Percentiles rank a stretch among this genome's conserved stretches.
These are phyloP conservation scores for Bungarus multicinctus DNA, from an alignment of 2,113 vertebrate species.

Conservation along the genomic window DNA sequence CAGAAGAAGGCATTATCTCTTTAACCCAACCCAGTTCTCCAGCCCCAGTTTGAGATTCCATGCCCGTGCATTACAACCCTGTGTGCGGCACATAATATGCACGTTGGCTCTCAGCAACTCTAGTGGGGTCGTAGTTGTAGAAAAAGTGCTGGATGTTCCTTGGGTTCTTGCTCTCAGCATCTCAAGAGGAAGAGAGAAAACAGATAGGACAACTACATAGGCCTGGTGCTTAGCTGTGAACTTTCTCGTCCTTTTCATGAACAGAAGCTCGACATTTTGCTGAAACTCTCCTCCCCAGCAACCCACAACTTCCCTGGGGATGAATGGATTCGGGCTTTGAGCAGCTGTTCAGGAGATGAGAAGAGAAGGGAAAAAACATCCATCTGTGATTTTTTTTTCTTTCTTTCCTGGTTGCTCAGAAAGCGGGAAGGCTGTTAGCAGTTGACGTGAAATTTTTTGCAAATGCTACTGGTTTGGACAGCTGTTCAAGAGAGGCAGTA, in stretches of 20 bases:
- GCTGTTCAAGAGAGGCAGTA: background rate
- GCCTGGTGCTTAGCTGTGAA: constrained; percentile 17
- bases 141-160: background rate
- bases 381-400: background rate
- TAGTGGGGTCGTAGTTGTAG: background rate
- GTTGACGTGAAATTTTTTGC: background rate
- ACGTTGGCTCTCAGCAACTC: background rate
- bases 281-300: background rate
- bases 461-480: background rate
- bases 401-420: background rate
- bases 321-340: background rate
- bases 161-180: background rate
- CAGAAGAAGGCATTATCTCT: background rate
- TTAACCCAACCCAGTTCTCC: background rate
- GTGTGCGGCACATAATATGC: background rate
- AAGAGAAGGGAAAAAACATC: background rate
- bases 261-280: background rate
- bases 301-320: background rate
- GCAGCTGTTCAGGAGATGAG: constrained; percentile 11
- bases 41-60: background rate
- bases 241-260: constrained; percentile 29
- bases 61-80: background rate
- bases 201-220: background rate
- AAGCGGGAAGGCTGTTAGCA: background rate
- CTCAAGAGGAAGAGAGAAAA: background rate